Evolutionary conservation across 2,113 vertebrate genomes (phyloP), one percentile per base, ranked within the genome.

Genomic region (Octodon degus): DNA sequence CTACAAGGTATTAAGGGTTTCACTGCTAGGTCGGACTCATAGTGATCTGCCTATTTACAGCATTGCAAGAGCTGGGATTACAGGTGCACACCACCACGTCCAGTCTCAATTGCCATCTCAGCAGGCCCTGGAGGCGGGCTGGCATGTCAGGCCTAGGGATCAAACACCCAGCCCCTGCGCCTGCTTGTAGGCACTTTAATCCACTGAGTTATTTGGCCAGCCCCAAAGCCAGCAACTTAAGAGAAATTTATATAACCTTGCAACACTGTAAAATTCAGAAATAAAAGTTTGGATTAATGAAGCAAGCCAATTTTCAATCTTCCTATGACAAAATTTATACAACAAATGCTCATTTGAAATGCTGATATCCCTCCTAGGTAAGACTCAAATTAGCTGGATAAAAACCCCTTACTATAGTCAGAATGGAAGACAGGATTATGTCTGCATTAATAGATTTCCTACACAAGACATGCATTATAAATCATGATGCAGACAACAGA

Each of bases 391-490:
- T 16, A 22, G 2, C 32, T 92, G 40, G 70, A 55, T 7, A 89
- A 50, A 84, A 47, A 3, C 5, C 24, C 14, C 53, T 86, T 90
- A 89, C 50, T 80, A 5, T 43, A 9, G 5, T 91, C n/a, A 19
- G 63, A 47, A 43, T 53, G 76, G 20, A 60, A 16, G n/a, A 67
- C 30, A 77, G 34, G 37, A 81, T 62, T 92, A 84, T 60, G 16
- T 47, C 63, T 77, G 50, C 68, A 80, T 91, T 89, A 76, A 86
- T 58, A 87, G 50, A 79, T 88, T 93, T 90, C 68, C 7, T 81
- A 58, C 40, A 91, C 43, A 68, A 81, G 37, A 91, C 50, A 50
- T 68, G 37, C 68, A 87, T 81, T 93, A 95, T 70, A 72, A 96
- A 90, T 94, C 34, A 86, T 62, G 24, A 25, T 76, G 16, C 24